Base-by-base conservation (phyloP, 2,797 vertebrate genomes). In the Paguma larvata region DNA sequence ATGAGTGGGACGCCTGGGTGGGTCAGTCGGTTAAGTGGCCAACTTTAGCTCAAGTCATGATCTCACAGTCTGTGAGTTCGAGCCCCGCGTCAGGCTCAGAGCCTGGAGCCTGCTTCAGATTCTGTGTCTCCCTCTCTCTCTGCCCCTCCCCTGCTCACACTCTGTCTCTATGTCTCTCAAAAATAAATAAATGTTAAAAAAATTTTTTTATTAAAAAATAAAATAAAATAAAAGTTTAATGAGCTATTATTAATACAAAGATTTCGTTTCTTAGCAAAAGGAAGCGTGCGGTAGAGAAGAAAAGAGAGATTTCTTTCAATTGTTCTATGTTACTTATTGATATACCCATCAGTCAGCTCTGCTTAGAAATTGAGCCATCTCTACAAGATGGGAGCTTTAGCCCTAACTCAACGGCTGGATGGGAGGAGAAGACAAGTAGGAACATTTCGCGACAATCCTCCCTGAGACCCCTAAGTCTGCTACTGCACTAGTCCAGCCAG, bases 231-330 rank as follows among this genome's bases (percentile, higher is more conserved):
- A 65, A 86, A 89, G n/a, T 85, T 95, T 91, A 84, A 89, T 77
- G 59, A 94, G 6, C 32, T 85, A 27, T 51, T 91, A 25, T 62
- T 93, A 73, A 87, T 80, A 79, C 85, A 91, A 86, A 82, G 6
- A 9, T 30, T 91, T 95, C 5, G 95, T 88, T 88, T 95, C 56
- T 84, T 59, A 65, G 21, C 73, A 59, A 95, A 86, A 96, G 38
- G 1, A 89, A 82, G 21, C 25, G 63, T n/a, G 5, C 65, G 62
- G 59, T 77, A 10, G 12, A 87, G n/a, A 78, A 27, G 21, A 83
- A 77, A 80, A 89, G 41, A 16, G 56, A 89, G 30, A 68, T 72
- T 82, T 82, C 51, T 82, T 87, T 95, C 48, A 88, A 38, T 18
- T 79, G 18, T 63, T 96, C 63, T 65, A 30, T 70, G 10, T 14